phyloP scores from a whole-genome alignment of 2,797 vertebrate species.

The Pantherophis vulpinus region DNA sequence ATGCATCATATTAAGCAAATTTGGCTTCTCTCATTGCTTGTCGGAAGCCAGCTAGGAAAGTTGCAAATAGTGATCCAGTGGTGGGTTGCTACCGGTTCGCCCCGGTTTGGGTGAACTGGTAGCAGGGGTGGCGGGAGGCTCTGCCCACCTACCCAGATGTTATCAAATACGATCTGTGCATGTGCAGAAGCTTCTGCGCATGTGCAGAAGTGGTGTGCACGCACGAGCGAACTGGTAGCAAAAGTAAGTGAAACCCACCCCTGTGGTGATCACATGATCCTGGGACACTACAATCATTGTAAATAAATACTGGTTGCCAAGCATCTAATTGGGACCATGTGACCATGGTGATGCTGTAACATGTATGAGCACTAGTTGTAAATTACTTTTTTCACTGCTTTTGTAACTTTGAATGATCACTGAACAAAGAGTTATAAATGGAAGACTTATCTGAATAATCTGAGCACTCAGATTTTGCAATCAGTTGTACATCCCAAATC shows the following conservation, averaged over 20 bases:
- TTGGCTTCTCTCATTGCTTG: not conserved
- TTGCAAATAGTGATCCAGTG: not conserved
- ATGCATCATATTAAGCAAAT: not conserved
- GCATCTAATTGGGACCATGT: not conserved
- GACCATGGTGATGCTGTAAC: not conserved
- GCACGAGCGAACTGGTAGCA: too few relatives aligned
- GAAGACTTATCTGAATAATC: not conserved
- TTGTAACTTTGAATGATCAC: not conserved
- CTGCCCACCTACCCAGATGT: too few relatives aligned
- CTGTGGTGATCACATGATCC: not conserved
- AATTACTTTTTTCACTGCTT: not conserved
- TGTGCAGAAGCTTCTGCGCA: too few relatives aligned
- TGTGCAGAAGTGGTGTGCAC: too few relatives aligned
- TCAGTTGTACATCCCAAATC: not conserved
- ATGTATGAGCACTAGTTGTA: not conserved
- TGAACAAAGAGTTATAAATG: not conserved
- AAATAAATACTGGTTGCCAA: not conserved
- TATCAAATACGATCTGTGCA: too few relatives aligned
- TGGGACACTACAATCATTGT: not conserved
- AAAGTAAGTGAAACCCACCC: too few relatives aligned
- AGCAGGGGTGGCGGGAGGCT: too few relatives aligned
- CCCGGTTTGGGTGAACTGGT: too few relatives aligned
- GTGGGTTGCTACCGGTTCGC: too few relatives aligned
- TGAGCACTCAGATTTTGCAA: not conserved
- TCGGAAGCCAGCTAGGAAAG: not conserved